phyloP scores from a whole-genome alignment of 2,888 invertebrate species.

The Stenodema calcarata region DNA sequence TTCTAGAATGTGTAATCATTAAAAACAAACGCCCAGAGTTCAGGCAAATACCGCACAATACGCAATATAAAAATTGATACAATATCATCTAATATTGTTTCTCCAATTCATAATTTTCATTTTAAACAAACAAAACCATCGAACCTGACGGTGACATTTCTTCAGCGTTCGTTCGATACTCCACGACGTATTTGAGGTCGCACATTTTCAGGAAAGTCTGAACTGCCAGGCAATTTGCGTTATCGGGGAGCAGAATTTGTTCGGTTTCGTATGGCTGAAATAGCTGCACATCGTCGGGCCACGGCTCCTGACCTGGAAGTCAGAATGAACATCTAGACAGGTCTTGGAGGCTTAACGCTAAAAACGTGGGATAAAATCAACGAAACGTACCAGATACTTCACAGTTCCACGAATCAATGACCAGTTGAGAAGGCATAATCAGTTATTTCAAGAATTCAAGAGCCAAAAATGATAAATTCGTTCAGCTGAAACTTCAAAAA shows the following conservation, averaged over 20 bases:
- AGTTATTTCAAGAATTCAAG: not conserved
- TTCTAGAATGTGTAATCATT: no score
- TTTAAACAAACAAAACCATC: not conserved
- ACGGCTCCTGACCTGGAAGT: constrained; percentile 79
- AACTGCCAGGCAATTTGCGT: constrained; percentile 90
- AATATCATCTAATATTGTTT: no score
- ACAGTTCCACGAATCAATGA: constrained; percentile 52
- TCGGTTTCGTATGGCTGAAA: constrained; percentile 92
- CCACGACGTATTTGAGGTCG: constrained; percentile 79
- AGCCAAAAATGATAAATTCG: not conserved
- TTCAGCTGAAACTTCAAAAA: not conserved
- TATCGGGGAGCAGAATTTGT: constrained; percentile 92
- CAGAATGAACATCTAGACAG: not conserved
- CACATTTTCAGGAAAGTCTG: constrained; percentile 95
- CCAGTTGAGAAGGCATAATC: constrained; percentile 51
- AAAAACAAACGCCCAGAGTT: no score
- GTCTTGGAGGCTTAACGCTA: no score
- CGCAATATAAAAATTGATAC: not conserved
- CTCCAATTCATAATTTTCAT: no score
- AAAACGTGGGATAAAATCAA: no score
- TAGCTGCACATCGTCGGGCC: constrained; percentile 86
- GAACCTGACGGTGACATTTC: constrained; percentile 90
- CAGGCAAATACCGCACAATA: no score
- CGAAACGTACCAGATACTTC: constrained; percentile 48
- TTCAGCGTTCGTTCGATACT: constrained; percentile 89